Percentiles rank a stretch among this genome's conserved stretches.
Evolutionary conservation across 1,140 invertebrate genomes (phyloP).

Genomic region (Holotrichia oblita): DNA sequence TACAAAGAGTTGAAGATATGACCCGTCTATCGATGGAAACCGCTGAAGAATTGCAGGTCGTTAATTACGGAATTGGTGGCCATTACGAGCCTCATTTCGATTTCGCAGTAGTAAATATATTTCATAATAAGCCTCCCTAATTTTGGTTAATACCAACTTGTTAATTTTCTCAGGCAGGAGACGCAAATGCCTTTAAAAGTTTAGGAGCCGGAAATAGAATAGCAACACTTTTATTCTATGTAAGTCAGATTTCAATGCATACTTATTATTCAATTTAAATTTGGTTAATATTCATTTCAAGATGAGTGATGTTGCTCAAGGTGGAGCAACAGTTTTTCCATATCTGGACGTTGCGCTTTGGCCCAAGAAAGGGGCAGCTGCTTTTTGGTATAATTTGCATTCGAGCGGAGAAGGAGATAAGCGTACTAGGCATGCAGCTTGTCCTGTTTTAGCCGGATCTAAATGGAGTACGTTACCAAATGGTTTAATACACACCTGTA

Average conservation of each 20-base stretch:
- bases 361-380: constrained; percentile 90
- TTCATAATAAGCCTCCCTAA: background rate
- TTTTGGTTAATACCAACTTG: constrained; percentile 34
- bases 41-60: constrained; percentile 95
- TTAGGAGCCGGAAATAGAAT: constrained; percentile 91
- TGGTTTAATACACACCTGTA: background rate
- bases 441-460: constrained; percentile 93
- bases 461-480: constrained; percentile 86
- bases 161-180: constrained; percentile 74
- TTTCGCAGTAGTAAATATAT: constrained; percentile 85
- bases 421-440: constrained; percentile 93
- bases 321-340: constrained; percentile 96
- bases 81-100: constrained; percentile 99
- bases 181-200: constrained; percentile 88
- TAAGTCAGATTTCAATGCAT: constrained; percentile 64
- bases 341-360: constrained; percentile 82
- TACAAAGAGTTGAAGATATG: constrained; percentile 79
- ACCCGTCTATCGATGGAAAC: constrained; percentile 86
- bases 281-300: constrained; percentile 59
- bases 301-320: constrained; percentile 96
- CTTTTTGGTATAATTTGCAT: constrained; percentile 96
- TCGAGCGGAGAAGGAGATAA: constrained; percentile 93
- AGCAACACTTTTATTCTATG: constrained; percentile 92
- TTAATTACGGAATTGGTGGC: constrained; percentile 99
- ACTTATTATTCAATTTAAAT: background rate